Evolutionary conservation across 2,797 vertebrate genomes (phyloP), one percentile per base, ranked within the genome.

Genomic region (Hybognathus amarus): DNA sequence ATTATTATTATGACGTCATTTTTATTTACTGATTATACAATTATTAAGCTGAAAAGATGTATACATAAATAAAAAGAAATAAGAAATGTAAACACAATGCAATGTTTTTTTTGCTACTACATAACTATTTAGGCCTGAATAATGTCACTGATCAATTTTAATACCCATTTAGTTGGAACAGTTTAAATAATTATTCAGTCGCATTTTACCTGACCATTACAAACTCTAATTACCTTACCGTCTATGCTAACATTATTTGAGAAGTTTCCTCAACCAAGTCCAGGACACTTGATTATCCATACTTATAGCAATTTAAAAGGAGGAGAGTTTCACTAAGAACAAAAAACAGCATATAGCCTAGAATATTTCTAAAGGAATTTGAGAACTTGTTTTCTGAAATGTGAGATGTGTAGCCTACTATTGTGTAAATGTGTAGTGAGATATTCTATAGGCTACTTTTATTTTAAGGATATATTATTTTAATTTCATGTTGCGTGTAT

Each of bases 401-500:
- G 69, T 61, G 27, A 42, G 73, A 54, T 13, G 15, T 70, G 30
- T 50, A 17, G 30, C 30, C 20, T 45, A 38, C 20, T 45, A 38
- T 36, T 50, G 2, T 30, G 30, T 30, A 30, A 30, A 30, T 30
- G 30, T 30, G 30, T 30, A 30, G 30, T 3, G 2, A 33, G 30
- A 33, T 33, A 33, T 33, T 30, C 30, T 30, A 30, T 12, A 45
- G 42, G 11, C 38, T 77, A 36, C 38, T 50, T 71, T 24, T 2
- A 20, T n/a, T n/a, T n/a, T n/a, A 24, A 73, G 45, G 27, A 33
- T 50, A 61, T 61, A 13, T 13, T 61, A 52, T 22, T 20, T 73
- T 22, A 1, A 52, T 52, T 5, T 33, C 33, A 63, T 64, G 66
- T 76, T 27, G 8, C 30, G 61, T 67, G 88, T 86, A 71, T 78